These are phyloP conservation scores for Nematolebias whitei DNA, from an alignment of 2,113 vertebrate species.

Conservation along the genomic window DNA sequence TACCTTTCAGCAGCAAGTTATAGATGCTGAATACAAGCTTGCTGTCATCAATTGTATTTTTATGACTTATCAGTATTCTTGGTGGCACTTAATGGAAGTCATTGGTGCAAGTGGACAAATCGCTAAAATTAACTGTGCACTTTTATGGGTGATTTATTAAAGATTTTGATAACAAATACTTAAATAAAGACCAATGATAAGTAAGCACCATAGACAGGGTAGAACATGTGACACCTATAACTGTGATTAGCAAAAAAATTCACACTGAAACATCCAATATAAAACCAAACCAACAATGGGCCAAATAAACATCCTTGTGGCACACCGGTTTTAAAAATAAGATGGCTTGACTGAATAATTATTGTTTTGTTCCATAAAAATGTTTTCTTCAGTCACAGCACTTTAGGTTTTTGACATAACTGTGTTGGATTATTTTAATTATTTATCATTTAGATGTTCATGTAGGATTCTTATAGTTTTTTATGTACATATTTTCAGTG, in stretches of 20 bases:
- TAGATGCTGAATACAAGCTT: too few species aligned
- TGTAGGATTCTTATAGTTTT: too few species aligned
- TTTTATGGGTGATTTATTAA: neutral
- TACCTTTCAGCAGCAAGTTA: too few species aligned
- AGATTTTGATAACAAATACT: neutral
- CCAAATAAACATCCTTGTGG: neutral
- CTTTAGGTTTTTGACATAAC: neutral
- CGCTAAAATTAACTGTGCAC: too few species aligned
- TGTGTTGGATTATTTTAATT: neutral
- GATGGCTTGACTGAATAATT: neutral
- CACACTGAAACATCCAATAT: neutral
- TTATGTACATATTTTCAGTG: constrained; percentile 75
- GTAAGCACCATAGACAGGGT: too few species aligned
- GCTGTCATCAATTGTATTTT: neutral
- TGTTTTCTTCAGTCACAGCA: too few species aligned
- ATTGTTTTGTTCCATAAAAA: neutral
- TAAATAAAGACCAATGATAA: neutral
- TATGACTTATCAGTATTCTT: neutral
- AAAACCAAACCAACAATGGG: neutral
- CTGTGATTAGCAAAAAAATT: neutral
- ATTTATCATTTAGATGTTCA: too few species aligned
- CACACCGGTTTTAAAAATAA: neutral
- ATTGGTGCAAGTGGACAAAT: too few species aligned
- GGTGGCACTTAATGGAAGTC: neutral
- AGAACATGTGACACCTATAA: neutral